Evolutionary conservation across 2,888 invertebrate species (phyloP), one percentile per base, ranked within the genome.

Genomic region (Morinoia aosen): DNA sequence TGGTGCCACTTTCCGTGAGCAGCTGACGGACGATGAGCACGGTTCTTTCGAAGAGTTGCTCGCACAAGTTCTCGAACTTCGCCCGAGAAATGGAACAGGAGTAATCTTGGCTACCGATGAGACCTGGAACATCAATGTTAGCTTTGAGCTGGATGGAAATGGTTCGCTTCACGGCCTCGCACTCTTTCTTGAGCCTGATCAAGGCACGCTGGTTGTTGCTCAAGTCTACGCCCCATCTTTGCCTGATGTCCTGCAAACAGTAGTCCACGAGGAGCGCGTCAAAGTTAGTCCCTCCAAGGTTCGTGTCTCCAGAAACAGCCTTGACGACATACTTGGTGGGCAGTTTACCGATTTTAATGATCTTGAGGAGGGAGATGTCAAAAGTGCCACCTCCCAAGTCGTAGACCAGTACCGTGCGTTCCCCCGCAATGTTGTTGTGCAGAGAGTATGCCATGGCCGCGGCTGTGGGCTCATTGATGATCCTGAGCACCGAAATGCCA

Each of bases 381-480:
- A 93, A 93, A 11, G 93, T 93, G 33, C 93, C 93, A 12, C 93
- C 93, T 5, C 93, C 93, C 93, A 95, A 56, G 40, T 95, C 95
- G n/a, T 56, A 88, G 16, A 95, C 95, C 16, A 95, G 88, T 33
- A 95, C 40, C 64, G 76, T 95, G 25, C 48, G 19, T 8, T 58
- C 39, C 0, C 64, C 48, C 33, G 19, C 25, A 12, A 56, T 57
- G 76, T 95, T 64, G n/a, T 88, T 61, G 58, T 93, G 93, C 25
- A 95, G 40, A 5, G 88, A 76, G 56, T 95, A 95, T 2, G 95
- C 95, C 48, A 95, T 40, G 33, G 95, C 95, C 40, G 95, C 95
- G 19, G 95, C 95, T 14, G 95, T 95, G 40, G 95, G 95, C 39
- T 95, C 95, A 40, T 95, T 95, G 88, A 95, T 48, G 56, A 95